Evolutionary conservation across 2,888 invertebrate species (phyloP).

Genomic region (Merodon equestris): DNA sequence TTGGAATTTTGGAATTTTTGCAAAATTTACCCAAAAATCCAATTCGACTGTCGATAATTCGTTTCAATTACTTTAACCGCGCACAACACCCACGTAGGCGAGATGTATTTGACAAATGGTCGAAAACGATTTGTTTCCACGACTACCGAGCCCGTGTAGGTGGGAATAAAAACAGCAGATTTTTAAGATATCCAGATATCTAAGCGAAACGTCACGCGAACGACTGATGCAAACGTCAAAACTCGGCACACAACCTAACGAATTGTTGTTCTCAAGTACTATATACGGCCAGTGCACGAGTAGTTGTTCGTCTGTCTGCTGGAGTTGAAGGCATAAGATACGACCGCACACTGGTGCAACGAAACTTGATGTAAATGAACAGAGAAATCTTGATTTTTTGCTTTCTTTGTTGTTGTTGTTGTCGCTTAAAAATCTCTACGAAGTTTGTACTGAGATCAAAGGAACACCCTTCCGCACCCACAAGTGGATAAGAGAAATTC

Average conservation of each 20-base stretch:
- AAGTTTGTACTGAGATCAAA: background rate
- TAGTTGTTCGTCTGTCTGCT: conserved; percentile 18
- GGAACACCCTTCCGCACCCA: background rate
- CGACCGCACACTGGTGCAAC: conserved; percentile 34
- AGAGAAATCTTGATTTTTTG: conserved; percentile 3
- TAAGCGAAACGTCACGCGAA: conserved; percentile 35
- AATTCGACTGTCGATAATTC: background rate
- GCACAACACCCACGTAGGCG: too few relatives aligned
- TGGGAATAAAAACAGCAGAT: background rate
- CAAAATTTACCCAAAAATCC: background rate
- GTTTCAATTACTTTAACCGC: too few relatives aligned
- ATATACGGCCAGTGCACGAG: conserved; percentile 6
- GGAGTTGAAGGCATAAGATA: conserved; percentile 32
- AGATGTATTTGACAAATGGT: too few relatives aligned
- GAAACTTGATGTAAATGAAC: conserved; percentile 43
- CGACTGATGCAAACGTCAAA: conserved; percentile 62
- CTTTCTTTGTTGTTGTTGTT: too few relatives aligned
- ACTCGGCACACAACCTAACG: conserved; percentile 34
- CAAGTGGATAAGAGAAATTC: conserved; percentile 18
- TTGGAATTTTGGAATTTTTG: conserved; percentile 51
- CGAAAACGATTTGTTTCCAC: too few relatives aligned
- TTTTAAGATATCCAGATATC: conserved; percentile 3
- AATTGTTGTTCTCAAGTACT: conserved; percentile 19
- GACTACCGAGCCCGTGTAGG: too few relatives aligned
- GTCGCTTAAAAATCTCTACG: conserved; percentile 30